Percentiles rank a stretch among this genome's conserved stretches.
phyloP scores from a whole-genome alignment of 2,113 vertebrate species.

The Puntigrus tetrazona region DNA sequence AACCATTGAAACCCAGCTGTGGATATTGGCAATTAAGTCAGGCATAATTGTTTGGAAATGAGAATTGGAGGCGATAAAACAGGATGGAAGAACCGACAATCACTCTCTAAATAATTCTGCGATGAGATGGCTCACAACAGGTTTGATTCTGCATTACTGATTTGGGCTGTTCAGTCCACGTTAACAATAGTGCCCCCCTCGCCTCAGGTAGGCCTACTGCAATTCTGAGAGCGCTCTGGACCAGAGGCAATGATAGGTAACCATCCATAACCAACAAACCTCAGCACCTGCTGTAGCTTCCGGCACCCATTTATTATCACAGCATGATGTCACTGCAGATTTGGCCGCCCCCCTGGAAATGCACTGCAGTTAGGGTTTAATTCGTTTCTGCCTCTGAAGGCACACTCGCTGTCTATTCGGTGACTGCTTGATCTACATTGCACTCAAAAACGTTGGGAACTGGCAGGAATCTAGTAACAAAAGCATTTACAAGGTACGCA shows the following conservation, averaged over 20 bases:
- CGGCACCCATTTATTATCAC: constrained; percentile 73
- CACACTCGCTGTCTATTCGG: background rate
- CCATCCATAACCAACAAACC: constrained; percentile 41
- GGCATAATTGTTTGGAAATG: constrained; percentile 61
- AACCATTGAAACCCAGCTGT: constrained; percentile 52
- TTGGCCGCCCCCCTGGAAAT: constrained; percentile 65
- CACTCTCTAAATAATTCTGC: constrained; percentile 51
- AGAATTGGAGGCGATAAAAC: constrained; percentile 58
- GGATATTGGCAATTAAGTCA: constrained; percentile 67
- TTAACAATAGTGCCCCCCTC: constrained; percentile 22
- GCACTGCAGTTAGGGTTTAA: constrained; percentile 70
- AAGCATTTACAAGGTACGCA: background rate
- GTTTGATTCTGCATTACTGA: constrained; percentile 44
- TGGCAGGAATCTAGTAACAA: constrained; percentile 27
- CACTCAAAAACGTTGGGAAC: constrained; percentile 59
- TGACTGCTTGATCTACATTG: background rate
- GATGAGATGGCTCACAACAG: constrained; percentile 44
- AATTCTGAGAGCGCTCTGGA: constrained; percentile 51
- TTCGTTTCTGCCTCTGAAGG: constrained; percentile 60
- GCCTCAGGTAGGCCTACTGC: background rate
- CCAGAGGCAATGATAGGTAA: constrained; percentile 51
- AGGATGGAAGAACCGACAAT: constrained; percentile 43
- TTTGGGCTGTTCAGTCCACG: constrained; percentile 23
- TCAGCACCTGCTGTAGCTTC: constrained; percentile 64
- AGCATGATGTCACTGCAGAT: constrained; percentile 59